Evolutionary conservation across 1,140 invertebrate species (phyloP), one percentile per base, ranked within the genome.

Genomic region (Cataglyphis hispanica): DNA sequence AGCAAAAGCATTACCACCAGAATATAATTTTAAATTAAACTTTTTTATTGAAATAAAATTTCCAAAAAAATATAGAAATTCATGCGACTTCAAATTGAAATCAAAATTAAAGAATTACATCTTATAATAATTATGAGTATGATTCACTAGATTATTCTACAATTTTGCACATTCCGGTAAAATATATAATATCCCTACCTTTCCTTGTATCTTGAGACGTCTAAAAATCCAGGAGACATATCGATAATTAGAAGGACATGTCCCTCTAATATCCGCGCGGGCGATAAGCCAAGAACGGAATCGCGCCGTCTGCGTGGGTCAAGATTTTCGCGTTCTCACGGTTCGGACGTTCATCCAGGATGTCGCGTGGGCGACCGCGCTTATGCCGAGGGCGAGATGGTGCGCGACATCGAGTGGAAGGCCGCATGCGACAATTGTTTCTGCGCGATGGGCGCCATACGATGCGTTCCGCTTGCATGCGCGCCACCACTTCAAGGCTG

Each of bases 391-490:
- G 98, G 98, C 1, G 97, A 97, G 84, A 97, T 97, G 93, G 96
- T 98, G n/a, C 94, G 96, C 6, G 95, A 96, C 34, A 95, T 96
- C 27, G 93, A 91, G 34, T 92, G 94, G 78, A 96, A 96, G 75
- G 95, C 96, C 58, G 94, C 95, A 10, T 98, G 97, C 93, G 96
- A 97, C 91, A 97, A 97, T 85, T 98, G 98, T 94, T 98, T 98
- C 94, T 98, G 98, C 93, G 96, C 98, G 76, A 96, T 96, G 78
- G 97, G 97, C 1, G 94, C 96, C 0, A 95, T 98, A 25, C 96
- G 96, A 11, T 98, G 98, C 93, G 97, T 97, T 67, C 96, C 97
- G 1, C 95, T 98, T 60, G 96, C 97, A 13, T 98, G 98, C 89
- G 96, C 97, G 5, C 97, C 97, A 16, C 96, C 97, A 0, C 95